These are phyloP conservation scores for Pheosia tremula DNA, from an alignment of 2,888 invertebrate genomes.

Conservation along the genomic window DNA sequence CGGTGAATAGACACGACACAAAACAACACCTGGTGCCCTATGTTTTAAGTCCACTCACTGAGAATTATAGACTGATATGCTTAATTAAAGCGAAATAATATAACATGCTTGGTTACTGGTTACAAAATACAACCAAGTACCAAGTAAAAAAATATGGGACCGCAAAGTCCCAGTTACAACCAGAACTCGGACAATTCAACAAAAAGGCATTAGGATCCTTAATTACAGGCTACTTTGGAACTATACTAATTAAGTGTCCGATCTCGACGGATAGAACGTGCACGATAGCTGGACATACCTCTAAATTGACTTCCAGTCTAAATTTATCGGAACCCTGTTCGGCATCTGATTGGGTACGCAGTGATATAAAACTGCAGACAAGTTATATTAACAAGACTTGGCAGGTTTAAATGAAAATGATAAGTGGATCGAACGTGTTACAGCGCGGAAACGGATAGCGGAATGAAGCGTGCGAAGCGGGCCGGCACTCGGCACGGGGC, in stretches of 20 bases:
- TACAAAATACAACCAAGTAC: no score
- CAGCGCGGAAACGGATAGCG: constrained; percentile 44
- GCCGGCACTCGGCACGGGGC: constrained; percentile 45
- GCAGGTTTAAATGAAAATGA: constrained; percentile 43
- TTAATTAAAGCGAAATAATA: no score
- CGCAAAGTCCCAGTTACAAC: constrained; percentile 8
- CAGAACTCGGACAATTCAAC: constrained; percentile 4
- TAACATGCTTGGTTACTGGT: no score
- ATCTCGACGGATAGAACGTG: constrained; percentile 11
- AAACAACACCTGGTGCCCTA: constrained; percentile 11
- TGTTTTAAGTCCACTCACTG: background rate
- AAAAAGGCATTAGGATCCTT: constrained; percentile 11
- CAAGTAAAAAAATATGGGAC: no score
- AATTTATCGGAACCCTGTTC: constrained; percentile 6
- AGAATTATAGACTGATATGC: no score
- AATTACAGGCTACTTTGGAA: constrained; percentile 15
- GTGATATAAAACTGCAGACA: constrained; percentile 8
- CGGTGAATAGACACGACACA: constrained; percentile 31
- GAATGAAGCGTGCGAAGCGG: constrained; percentile 37
- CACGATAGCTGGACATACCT: constrained; percentile 19
- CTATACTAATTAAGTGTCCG: constrained; percentile 11
- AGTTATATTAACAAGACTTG: constrained; percentile 30
- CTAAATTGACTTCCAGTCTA: constrained; percentile 21
- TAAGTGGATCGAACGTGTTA: constrained; percentile 49
- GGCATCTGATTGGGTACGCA: background rate